A percentile compares a stretch with the other conserved stretches of the same genome.
Evolutionary conservation across 2,888 invertebrate species (phyloP).

Genomic region (Phaedon cochleariae): DNA sequence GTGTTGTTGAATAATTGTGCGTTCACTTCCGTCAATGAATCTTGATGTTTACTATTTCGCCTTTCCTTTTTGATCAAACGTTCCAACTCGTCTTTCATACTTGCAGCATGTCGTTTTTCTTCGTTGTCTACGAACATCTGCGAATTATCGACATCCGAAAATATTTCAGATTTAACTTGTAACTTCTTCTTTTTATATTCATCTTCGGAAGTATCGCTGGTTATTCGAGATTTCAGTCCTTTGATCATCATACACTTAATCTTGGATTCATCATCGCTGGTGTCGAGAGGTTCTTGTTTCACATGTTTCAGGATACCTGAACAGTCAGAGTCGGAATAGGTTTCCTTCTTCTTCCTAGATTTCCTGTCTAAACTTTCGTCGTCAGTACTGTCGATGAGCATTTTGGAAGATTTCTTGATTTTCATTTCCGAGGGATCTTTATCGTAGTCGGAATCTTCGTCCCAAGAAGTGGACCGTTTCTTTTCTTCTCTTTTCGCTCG

Average conservation of each 20-base stretch:
- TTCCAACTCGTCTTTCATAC: slow-evolving; percentile 55
- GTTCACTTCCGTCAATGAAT: slow-evolving; percentile 44
- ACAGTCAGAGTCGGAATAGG: slow-evolving; percentile 65
- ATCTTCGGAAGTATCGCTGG: slow-evolving; percentile 82
- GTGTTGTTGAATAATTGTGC: slow-evolving; percentile 15
- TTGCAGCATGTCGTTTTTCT: slow-evolving; percentile 47
- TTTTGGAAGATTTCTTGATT: slow-evolving; percentile 53
- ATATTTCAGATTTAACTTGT: slow-evolving; percentile 70
- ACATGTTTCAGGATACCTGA: slow-evolving; percentile 62
- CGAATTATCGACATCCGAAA: slow-evolving; percentile 61
- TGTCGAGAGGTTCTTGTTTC: slow-evolving; percentile 56
- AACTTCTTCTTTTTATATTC: slow-evolving; percentile 66
- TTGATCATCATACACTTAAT: slow-evolving; percentile 70
- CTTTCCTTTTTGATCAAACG: slow-evolving; percentile 56
- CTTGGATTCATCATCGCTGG: slow-evolving; percentile 61
- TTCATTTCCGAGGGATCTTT: slow-evolving; percentile 53
- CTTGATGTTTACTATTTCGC: slow-evolving; percentile 54
- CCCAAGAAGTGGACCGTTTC: slow-evolving; percentile 88
- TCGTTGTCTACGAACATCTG: slow-evolving; percentile 61
- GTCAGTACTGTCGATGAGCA: slow-evolving; percentile 59
- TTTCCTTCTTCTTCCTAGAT: slow-evolving; percentile 61
- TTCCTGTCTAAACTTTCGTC: slow-evolving; percentile 54
- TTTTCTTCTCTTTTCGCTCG: slow-evolving; percentile 88
- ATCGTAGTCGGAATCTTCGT: slow-evolving; percentile 81
- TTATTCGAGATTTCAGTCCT: slow-evolving; percentile 75